A percentile compares a stretch with the other conserved stretches of the same genome.
Evolutionary conservation across 2,888 invertebrate species (phyloP).

Genomic region (Griposia aprilina): DNA sequence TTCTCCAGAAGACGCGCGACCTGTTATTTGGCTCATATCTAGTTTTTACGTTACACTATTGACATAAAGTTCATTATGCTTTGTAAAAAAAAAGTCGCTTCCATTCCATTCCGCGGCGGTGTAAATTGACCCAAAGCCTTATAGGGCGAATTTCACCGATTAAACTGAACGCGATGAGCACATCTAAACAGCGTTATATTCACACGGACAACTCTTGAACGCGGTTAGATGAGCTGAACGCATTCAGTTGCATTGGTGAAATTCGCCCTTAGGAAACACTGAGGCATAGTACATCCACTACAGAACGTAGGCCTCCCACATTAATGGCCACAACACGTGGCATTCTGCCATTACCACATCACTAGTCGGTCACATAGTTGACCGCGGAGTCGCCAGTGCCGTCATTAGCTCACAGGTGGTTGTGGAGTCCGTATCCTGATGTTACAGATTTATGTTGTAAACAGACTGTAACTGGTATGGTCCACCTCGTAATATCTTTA

Average conservation of each 20-base stretch:
- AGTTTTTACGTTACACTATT: no score
- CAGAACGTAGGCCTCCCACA: not conserved
- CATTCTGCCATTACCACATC: slow-evolving; percentile 40
- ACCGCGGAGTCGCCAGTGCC: slow-evolving; percentile 14
- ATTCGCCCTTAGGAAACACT: not conserved
- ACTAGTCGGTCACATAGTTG: slow-evolving; percentile 24
- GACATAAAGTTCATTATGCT: no score
- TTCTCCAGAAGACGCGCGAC: no score
- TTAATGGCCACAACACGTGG: slow-evolving; percentile 22
- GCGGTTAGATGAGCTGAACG: not conserved
- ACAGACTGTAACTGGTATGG: not conserved
- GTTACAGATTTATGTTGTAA: not conserved
- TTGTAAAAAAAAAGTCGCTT: no score
- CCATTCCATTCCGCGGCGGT: no score
- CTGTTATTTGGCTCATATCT: no score
- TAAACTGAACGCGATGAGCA: not conserved
- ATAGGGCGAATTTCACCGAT: not conserved
- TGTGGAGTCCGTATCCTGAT: not conserved
- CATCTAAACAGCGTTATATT: not conserved
- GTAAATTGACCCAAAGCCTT: no score
- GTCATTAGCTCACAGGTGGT: slow-evolving; percentile 45
- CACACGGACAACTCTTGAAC: not conserved
- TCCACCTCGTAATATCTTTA: not conserved
- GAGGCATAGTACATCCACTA: not conserved
- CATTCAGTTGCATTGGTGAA: not conserved